Evolutionary conservation across 1,140 invertebrate species (phyloP).

Genomic region (Bombus huntii): DNA sequence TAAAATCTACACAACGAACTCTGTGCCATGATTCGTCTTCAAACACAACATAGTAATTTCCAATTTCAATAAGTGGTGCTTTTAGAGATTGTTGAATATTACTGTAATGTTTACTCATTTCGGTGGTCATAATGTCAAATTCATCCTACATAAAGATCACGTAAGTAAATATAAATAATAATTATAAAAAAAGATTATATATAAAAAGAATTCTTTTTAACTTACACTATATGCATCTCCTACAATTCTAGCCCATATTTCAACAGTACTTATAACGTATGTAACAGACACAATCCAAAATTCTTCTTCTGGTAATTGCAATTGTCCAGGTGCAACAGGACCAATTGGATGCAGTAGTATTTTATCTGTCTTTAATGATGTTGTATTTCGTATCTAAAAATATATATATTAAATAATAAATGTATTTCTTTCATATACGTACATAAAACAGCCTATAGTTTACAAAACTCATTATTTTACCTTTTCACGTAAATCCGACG

Average conservation of each 20-base stretch:
- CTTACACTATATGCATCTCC: slow-evolving; percentile 84
- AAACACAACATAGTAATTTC: slow-evolving; percentile 84
- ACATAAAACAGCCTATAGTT: neutral
- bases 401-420: neutral
- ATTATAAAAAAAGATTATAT: slow-evolving; percentile 14
- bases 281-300: slow-evolving; percentile 84
- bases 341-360: slow-evolving; percentile 56
- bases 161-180: slow-evolving; percentile 13
- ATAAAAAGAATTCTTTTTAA: slow-evolving; percentile 20
- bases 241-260: slow-evolving; percentile 84
- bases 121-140: slow-evolving; percentile 81
- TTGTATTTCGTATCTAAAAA: neutral
- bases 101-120: slow-evolving; percentile 84
- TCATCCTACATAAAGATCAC: slow-evolving; percentile 80
- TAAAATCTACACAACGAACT: slow-evolving; percentile 83
- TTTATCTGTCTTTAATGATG: slow-evolving; percentile 46
- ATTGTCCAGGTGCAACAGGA: slow-evolving; percentile 68
- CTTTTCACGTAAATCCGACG: slow-evolving; percentile 6
- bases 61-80: slow-evolving; percentile 58
- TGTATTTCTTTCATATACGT: neutral
- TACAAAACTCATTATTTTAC: slow-evolving; percentile 44
- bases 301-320: slow-evolving; percentile 82
- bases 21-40: slow-evolving; percentile 85
- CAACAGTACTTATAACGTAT: slow-evolving; percentile 81
- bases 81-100: slow-evolving; percentile 63